Evolutionary conservation across 2,113 vertebrate species (phyloP), one percentile per base, ranked within the genome.

Genomic region (Noctilio leporinus): DNA sequence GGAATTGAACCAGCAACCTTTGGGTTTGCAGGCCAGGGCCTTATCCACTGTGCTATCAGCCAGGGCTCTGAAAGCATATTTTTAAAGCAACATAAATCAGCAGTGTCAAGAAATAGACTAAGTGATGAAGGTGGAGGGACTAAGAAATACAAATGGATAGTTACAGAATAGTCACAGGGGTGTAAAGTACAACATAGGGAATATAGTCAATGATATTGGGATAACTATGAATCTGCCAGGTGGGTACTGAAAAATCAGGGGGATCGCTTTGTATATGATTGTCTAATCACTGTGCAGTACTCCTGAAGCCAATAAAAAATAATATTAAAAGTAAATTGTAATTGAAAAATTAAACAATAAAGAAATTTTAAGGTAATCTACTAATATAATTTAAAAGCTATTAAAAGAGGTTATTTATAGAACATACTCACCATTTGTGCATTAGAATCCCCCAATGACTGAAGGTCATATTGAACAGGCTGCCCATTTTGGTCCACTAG

Each of bases 341-440:
- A 69, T 11, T 22, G 35, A 38, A 38, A 67, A 38, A 38, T 69
- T 38, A 22, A 69, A 69, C 30, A 67, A 35, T 67, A 65, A 65
- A 65, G 86, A 86, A 33, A 93, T 92, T 80, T 90, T 49, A 86
- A 75, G 38, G 24, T 77, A 14, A 69, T 67, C 57, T 62, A 84
- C 20, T 82, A 94, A 70, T 28, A 86, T 0, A 86, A 0, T 5
- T 73, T 81, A 33, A 0, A 65, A 81, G 93, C 69, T 24, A 80
- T 0, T 47, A 82, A 43, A 35, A 59, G 16, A 82, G 15, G 2
- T 59, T 92, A 24, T 43, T 11, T 94, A 57, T 33, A 89, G 95
- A 81, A 83, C 59, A 62, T 73, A 98, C 98, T 99, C 97, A 99
- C 99, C 99, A 99, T 97, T 15, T 97, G 98, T 0, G 95, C 70